Evolutionary conservation across 1,140 invertebrate genomes (phyloP).

Genomic region (Formica exsecta): DNA sequence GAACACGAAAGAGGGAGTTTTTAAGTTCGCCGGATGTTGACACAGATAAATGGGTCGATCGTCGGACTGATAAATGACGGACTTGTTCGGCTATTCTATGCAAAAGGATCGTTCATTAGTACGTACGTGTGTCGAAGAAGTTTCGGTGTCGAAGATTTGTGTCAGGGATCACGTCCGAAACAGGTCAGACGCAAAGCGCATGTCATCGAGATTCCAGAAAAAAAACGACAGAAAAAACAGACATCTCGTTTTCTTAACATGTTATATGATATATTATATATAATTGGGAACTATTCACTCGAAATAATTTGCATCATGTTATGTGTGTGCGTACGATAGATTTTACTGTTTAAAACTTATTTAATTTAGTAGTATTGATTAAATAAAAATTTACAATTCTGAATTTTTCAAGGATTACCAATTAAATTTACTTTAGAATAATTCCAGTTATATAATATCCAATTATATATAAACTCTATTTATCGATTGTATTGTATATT

Average conservation of each 20-base stretch:
- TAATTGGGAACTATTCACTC: not conserved
- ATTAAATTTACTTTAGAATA: not conserved
- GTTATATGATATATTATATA: not conserved
- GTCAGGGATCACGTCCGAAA: slow-evolving; percentile 51
- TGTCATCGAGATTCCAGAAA: slow-evolving; percentile 14
- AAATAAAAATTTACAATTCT: not conserved
- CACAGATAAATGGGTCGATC: slow-evolving; percentile 78
- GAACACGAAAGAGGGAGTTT: slow-evolving; percentile 50
- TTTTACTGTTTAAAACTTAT: not conserved
- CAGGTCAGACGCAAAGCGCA: slow-evolving; percentile 32
- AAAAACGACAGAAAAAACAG: not conserved
- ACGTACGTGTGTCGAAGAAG: slow-evolving; percentile 54
- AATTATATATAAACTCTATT: not conserved
- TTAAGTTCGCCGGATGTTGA: slow-evolving; percentile 67
- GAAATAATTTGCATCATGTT: not conserved
- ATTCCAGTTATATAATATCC: not conserved
- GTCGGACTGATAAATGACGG: slow-evolving; percentile 77
- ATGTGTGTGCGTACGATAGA: not conserved
- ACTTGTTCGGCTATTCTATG: slow-evolving; percentile 63
- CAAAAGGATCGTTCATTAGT: slow-evolving; percentile 63
- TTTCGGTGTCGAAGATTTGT: slow-evolving; percentile 35
- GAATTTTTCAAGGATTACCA: not conserved
- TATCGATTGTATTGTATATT: not conserved
- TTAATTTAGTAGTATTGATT: not conserved
- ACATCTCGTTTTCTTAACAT: not conserved